Base-by-base conservation (phyloP, 2,888 invertebrate genomes). In the Chymomyza fuscimana region DNA sequence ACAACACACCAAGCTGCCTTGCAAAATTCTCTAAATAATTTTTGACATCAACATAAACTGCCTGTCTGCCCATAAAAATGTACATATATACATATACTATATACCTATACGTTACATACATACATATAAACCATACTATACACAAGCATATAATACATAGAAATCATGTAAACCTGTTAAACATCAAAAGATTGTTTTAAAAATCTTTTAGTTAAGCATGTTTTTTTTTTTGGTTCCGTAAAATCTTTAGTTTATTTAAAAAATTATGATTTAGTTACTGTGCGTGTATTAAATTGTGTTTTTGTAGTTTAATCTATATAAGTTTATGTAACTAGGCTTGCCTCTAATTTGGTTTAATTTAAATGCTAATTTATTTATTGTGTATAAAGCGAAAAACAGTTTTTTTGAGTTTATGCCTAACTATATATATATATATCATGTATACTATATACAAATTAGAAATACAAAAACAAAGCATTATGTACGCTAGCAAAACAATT, bases 161-260 rank as follows among this genome's bases (percentile, higher is more conserved):
- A 70, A 77, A 82, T 78, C 72, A 84, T 87, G 87, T 81, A 77
- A 82, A 77, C 71, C 71, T 79, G 73, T 77, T 85, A 74, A 70
- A 59, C 67, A 77, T 77, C 73, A 10, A 46, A 46, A 46, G 16
- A 16, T 19, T 19, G 16, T 19, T 19, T 54, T 54, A 4, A 72
- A 29, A 71, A 68, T 62, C 74, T 71, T 63, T 76, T 63, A 74
- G 70, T 73, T 54, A 63, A 69, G 16, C 51, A 66, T 69, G 25
- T 70, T 68, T 59, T 67, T 73, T 68, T 56, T 56, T 22, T 67
- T 66, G 40, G 40, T 46, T 46, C 40, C 12, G 12, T 1, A 12
- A 12, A 46, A 46, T 46, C 12, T 12, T 46, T 12, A 46, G 40
- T 46, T 46, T 46, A 46, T 46, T 46, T 46, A 46, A 46, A 46